Percentiles rank a stretch among this genome's conserved stretches.
Evolutionary conservation across 2,888 invertebrate species (phyloP).

Genomic region (Invenusta paracnida): DNA sequence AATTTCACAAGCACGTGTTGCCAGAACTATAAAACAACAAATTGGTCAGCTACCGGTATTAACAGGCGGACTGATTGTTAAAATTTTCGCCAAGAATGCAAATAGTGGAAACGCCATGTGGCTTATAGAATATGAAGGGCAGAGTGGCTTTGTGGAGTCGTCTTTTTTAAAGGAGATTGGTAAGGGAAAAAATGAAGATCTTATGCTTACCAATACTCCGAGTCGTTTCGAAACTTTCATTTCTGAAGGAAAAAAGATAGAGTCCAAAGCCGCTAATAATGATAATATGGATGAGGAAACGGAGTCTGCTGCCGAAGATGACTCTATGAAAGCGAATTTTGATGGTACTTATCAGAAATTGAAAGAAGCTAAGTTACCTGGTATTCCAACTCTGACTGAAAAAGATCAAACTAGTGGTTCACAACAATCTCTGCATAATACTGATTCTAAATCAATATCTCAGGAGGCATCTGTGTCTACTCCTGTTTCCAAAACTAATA

Average conservation of each 20-base stretch:
- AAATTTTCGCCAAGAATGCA: constrained; percentile 4
- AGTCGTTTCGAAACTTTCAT: background rate
- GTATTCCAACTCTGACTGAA: no score
- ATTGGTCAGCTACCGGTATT: background rate
- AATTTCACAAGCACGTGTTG: background rate
- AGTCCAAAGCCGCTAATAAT: background rate
- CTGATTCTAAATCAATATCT: no score
- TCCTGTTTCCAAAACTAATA: no score
- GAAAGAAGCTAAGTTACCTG: no score
- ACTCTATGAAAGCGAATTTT: constrained; percentile 1
- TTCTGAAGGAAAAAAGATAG: background rate
- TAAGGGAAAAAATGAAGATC: constrained; percentile 8
- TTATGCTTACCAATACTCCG: background rate
- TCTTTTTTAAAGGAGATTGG: constrained; percentile 26
- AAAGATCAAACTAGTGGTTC: no score
- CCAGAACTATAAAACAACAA: background rate
- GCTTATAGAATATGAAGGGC: background rate
- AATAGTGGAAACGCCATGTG: background rate
- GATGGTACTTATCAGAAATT: background rate
- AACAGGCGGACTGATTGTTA: background rate
- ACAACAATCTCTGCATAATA: no score
- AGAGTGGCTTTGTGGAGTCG: background rate
- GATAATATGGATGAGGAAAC: background rate
- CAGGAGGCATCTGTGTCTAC: no score
- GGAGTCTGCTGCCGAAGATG: background rate